Base-by-base conservation (phyloP, 2,797 vertebrate genomes). In the Thalassophryne amazonica region DNA sequence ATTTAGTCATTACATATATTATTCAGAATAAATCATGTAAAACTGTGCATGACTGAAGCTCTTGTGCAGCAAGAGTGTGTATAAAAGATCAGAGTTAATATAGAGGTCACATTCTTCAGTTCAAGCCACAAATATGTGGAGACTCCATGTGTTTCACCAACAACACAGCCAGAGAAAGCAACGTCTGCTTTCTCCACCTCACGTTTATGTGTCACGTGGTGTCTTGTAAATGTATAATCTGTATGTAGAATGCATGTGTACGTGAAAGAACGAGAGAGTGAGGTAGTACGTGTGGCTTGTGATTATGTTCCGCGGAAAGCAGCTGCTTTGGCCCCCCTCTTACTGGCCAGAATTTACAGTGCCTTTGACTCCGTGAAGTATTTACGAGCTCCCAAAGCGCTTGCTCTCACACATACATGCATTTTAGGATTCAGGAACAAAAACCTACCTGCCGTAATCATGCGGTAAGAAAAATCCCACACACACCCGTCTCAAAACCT, bases 331-430 rank as follows among this genome's bases (percentile, higher is more conserved):
- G 43, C 65, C 69, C 61, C 71, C 64, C 69, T 83, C 79, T 84
- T 88, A 87, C 86, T 88, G 78, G 83, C 53, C 74, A 86, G 76
- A 86, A 90, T 90, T 91, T 92, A 92, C 86, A 87, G 85, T 84
- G 84, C 83, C 80, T 83, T 83, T 77, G 81, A 78, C 84, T 88
- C 85, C 86, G 80, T 80, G 77, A 89, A 89, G 86, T 88, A 90
- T 91, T 91, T 90, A 91, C 78, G 80, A 89, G 86, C 73, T 88
- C 75, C 81, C 76, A 85, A 83, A 77, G 83, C 76, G 80, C 73
- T 75, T 39, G 49, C 84, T 86, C 80, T 78, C 78, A 76, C 76
- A 77, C 77, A 78, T 69, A 69, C 74, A 33, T 45, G 68, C 69
- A 70, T 60, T 83, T 83, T 61, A 80, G 73, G 59, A 60, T 54